Percentiles rank a stretch among this genome's conserved stretches.
Conservation (phyloP, 2,797 vertebrate genomes). For the Darevskia nairensis region DNA sequence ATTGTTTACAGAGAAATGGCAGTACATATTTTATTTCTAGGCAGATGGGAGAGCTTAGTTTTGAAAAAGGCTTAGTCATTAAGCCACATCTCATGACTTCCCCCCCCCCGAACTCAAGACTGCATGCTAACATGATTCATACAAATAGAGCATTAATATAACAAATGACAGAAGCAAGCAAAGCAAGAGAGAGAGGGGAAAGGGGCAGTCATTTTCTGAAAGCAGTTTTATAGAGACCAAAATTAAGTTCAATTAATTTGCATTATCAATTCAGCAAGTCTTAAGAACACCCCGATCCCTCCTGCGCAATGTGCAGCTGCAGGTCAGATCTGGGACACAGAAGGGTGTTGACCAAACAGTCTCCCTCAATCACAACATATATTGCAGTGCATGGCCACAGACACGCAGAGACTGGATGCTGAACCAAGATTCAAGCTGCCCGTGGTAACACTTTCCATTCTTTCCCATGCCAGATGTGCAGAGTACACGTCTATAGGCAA, state of each 20-base stretch:
- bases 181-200: not conserved
- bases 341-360: not conserved
- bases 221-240: not conserved
- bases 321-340: not conserved
- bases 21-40: conserved; percentile 19
- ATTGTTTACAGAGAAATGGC: conserved; percentile 9
- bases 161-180: not conserved
- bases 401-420: not conserved
- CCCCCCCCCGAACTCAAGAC: not conserved
- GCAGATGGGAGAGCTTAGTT: conserved; percentile 7
- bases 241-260: not conserved
- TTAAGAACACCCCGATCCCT: not conserved
- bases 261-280: not conserved
- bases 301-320: not conserved
- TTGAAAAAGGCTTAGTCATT: conserved; percentile 24
- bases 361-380: not conserved
- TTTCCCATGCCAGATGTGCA: not conserved
- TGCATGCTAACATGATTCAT: not conserved
- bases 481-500: not conserved
- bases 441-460: not conserved
- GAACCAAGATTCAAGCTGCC: not conserved
- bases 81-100: conserved; percentile 10
- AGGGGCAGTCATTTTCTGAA: not conserved
- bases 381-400: not conserved
- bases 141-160: not conserved